Conservation (phyloP, 2,888 invertebrate species). For the Trachelus stipa region DNA sequence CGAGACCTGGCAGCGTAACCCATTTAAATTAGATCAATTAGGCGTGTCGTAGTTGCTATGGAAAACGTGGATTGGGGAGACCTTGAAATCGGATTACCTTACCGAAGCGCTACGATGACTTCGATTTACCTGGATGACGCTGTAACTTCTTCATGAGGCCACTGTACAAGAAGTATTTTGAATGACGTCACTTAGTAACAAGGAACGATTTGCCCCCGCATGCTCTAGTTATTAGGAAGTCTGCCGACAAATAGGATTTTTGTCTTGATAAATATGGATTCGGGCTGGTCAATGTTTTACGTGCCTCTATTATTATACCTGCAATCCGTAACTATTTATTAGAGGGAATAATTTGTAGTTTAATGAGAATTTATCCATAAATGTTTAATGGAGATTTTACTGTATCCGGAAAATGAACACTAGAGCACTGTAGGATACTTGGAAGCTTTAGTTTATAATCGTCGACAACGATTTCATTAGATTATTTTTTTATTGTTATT, state of each 20-base stretch:
- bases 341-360: too few relatives aligned
- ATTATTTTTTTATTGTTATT: neutral
- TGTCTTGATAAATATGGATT: neutral
- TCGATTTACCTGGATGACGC: neutral
- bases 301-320: neutral
- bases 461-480: neutral
- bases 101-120: neutral
- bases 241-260: neutral
- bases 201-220: neutral
- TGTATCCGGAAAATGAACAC: neutral
- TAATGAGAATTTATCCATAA: too few relatives aligned
- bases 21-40: conserved; percentile 34
- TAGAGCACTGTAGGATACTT: neutral
- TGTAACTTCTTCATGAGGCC: neutral
- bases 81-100: conserved; percentile 30
- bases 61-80: neutral
- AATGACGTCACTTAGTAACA: neutral
- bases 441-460: neutral
- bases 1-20: conserved; percentile 14
- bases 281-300: neutral
- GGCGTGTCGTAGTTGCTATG: conserved; percentile 14
- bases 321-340: too few relatives aligned
- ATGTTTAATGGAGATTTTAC: neutral
- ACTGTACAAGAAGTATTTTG: neutral
- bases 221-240: neutral